Conservation (phyloP, 2,888 invertebrate species). For the Cybosia mesomella region DNA sequence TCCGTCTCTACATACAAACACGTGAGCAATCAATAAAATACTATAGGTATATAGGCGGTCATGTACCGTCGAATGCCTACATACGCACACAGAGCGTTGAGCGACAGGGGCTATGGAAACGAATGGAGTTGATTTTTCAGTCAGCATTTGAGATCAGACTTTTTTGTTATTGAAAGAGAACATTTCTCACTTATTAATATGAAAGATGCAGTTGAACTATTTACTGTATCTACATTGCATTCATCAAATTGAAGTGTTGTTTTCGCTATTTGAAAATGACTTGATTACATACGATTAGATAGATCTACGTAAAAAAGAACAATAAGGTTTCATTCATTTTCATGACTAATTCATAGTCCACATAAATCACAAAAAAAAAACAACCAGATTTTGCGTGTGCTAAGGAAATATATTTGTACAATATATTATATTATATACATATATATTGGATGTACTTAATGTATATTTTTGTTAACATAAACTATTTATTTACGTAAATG, state of each 20-base stretch:
- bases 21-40: constrained; percentile 61
- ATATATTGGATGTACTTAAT: neutral
- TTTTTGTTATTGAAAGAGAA: neutral
- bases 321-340: too few relatives aligned
- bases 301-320: too few relatives aligned
- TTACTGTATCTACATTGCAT: neutral
- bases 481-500: too few relatives aligned
- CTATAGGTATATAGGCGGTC: constrained; percentile 49
- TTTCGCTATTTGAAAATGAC: too few relatives aligned
- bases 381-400: too few relatives aligned
- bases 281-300: too few relatives aligned
- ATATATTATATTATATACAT: too few relatives aligned
- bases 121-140: constrained; percentile 48
- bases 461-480: neutral
- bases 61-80: constrained; percentile 49
- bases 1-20: constrained; percentile 60
- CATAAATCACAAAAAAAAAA: too few relatives aligned
- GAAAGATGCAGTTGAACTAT: neutral
- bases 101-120: constrained; percentile 50
- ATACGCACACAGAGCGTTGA: constrained; percentile 29
- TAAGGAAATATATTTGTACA: too few relatives aligned
- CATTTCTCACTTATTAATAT: too few relatives aligned
- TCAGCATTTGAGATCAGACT: constrained; percentile 9
- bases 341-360: too few relatives aligned
- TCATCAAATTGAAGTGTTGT: too few relatives aligned